Conservation (phyloP, 2,888 invertebrate genomes). For the Monopis laevigella region DNA sequence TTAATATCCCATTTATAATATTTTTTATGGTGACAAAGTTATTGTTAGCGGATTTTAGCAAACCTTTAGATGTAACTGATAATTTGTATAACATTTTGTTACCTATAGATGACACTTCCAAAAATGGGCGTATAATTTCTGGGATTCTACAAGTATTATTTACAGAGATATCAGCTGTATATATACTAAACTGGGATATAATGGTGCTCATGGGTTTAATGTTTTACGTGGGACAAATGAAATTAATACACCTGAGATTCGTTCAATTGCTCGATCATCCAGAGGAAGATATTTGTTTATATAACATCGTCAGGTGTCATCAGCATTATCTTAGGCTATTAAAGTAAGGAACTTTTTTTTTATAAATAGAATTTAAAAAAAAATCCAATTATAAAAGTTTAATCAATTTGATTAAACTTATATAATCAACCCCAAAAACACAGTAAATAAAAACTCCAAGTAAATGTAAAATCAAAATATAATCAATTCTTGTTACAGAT, state of each 20-base stretch:
- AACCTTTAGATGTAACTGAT: background rate
- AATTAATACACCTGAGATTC: background rate
- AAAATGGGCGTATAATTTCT: background rate
- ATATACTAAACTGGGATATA: background rate
- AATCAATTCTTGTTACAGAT: conserved; percentile 8
- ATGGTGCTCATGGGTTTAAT: background rate
- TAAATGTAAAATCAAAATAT: no score
- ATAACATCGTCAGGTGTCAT: background rate
- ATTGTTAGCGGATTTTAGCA: no score
- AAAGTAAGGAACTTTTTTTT: background rate
- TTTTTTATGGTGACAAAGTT: background rate
- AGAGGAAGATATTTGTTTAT: background rate
- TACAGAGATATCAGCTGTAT: background rate
- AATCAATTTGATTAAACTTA: no score
- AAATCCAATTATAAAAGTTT: background rate
- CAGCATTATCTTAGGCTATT: conserved; percentile 1
- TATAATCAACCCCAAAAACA: no score
- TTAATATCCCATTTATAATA: background rate
- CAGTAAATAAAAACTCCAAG: no score
- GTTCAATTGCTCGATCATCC: background rate
- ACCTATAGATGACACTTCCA: background rate
- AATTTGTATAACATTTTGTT: background rate
- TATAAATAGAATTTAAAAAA: background rate
- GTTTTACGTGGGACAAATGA: conserved; percentile 1
- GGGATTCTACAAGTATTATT: background rate